A percentile compares a stretch with the other conserved stretches of the same genome.
Evolutionary conservation across 2,888 invertebrate genomes (phyloP).

Genomic region (Cephus spinipes): DNA sequence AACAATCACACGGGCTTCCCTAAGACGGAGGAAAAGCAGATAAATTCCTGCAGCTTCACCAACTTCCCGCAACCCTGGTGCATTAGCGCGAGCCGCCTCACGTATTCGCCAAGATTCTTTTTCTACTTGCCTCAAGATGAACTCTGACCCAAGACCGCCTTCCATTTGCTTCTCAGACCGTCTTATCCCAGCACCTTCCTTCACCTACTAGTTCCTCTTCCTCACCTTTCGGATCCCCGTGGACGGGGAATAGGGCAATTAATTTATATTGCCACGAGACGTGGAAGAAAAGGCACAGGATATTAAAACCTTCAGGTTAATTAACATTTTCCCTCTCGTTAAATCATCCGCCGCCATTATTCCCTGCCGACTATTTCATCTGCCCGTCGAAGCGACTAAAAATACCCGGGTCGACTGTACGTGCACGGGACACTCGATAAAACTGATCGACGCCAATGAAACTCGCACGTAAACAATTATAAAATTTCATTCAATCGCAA

Average conservation of each 20-base stretch:
- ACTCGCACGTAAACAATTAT: neutral
- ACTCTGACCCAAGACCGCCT: neutral
- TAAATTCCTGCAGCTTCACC: neutral
- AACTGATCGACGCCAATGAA: neutral
- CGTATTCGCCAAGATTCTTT: slow-evolving; percentile 11
- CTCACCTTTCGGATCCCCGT: neutral
- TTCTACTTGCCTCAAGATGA: slow-evolving; percentile 4
- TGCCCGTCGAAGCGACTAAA: neutral
- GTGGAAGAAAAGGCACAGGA: neutral
- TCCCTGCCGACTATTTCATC: neutral
- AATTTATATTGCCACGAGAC: slow-evolving; percentile 6
- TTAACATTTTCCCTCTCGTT: slow-evolving; percentile 6
- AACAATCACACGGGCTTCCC: neutral
- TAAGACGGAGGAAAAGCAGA: neutral
- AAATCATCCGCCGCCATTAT: neutral
- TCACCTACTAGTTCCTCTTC: neutral
- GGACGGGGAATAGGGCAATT: neutral
- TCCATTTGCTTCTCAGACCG: neutral
- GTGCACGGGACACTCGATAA: neutral
- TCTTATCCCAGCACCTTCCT: neutral
- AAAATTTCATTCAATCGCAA: neutral
- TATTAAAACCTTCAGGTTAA: slow-evolving; percentile 1
- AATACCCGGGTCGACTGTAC: neutral
- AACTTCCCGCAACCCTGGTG: slow-evolving; percentile 1
- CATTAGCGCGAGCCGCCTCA: slow-evolving; percentile 4